Evolutionary conservation across 1,140 invertebrate genomes (phyloP), one percentile per base, ranked within the genome.

Genomic region (Drosophila busckii): DNA sequence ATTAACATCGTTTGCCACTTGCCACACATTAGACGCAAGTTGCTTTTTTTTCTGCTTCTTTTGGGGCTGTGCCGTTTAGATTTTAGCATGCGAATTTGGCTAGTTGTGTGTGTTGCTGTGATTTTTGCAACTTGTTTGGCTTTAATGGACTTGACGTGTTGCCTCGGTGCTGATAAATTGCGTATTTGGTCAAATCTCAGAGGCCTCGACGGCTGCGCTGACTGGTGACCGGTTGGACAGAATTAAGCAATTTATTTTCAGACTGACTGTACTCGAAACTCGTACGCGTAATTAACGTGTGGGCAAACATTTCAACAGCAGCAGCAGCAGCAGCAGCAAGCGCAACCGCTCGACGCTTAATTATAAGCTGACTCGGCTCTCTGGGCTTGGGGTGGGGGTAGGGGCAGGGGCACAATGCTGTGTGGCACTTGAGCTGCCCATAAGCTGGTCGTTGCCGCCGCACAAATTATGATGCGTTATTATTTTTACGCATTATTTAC

Each of bases 401-500:
- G n/a, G 10, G 19, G 25, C 23, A 46, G 20, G 9, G 15, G 4
- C 16, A 5, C 10, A 26, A 40, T 41, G 29, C n/a, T n/a, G n/a
- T n/a, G n/a, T n/a, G 25, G 23, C 46, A 64, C 63, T 67, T 46
- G 52, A 58, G 59, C 20, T n/a, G n/a, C 38, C 23, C 31, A 12
- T 37, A 44, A 44, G 48, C 38, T 16, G 48, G 19, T n/a, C n/a
- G n/a, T n/a, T n/a, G n/a, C 6, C 29, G 6, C 19, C 15, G 31
- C 54, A 59, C 44, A 67, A 67, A 67, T 66, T 66, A 67, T 62
- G 58, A 62, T 63, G 37, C 58, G 45, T 67, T 67, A 67, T 67
- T 67, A 67, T 67, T 67, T 67, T 63, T 67, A 67, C 63, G 63
- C 63, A 67, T 67, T 67, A 63, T 67, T 67, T 67, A 67, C 50